Conservation (phyloP, 2,888 invertebrate genomes). For the Spialia ferax region DNA sequence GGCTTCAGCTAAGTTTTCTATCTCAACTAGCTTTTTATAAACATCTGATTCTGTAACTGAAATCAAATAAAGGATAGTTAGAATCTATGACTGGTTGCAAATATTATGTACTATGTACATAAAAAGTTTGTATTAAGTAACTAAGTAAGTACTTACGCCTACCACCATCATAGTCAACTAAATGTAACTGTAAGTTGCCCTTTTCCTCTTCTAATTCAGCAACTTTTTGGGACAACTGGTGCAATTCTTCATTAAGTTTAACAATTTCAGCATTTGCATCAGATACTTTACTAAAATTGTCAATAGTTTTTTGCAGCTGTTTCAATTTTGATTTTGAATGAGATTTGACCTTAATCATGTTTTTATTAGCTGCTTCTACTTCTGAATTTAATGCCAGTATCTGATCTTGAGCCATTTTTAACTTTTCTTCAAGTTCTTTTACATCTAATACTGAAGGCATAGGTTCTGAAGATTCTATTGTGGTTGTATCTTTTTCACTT, state of each 20-base stretch:
- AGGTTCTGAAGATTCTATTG: slow-evolving; percentile 8
- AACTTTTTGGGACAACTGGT: slow-evolving; percentile 90
- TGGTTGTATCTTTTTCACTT: background rate
- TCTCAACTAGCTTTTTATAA: slow-evolving; percentile 79
- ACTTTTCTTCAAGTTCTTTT: slow-evolving; percentile 70
- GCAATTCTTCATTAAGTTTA: slow-evolving; percentile 87
- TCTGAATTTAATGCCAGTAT: slow-evolving; percentile 88
- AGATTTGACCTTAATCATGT: slow-evolving; percentile 91
- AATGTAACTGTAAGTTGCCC: slow-evolving; percentile 94
- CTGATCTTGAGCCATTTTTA: slow-evolving; percentile 75
- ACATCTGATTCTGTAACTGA: slow-evolving; percentile 82
- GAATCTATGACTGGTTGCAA: background rate
- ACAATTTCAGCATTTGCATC: slow-evolving; percentile 90
- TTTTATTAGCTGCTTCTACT: slow-evolving; percentile 91
- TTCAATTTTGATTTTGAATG: slow-evolving; percentile 91
- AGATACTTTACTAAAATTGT: slow-evolving; percentile 88
- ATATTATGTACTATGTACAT: too few species aligned
- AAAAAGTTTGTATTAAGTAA: background rate
- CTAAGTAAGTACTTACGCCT: slow-evolving; percentile 88
- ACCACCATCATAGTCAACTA: slow-evolving; percentile 92
- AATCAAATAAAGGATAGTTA: slow-evolving; percentile 47
- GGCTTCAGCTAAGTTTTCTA: slow-evolving; percentile 81
- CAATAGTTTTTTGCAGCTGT: slow-evolving; percentile 91
- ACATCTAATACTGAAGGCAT: slow-evolving; percentile 40
- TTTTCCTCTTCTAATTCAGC: slow-evolving; percentile 96